These are phyloP conservation scores for Solenodon paradoxus DNA, from an alignment of 2,113 vertebrate genomes.

Conservation along the genomic window DNA sequence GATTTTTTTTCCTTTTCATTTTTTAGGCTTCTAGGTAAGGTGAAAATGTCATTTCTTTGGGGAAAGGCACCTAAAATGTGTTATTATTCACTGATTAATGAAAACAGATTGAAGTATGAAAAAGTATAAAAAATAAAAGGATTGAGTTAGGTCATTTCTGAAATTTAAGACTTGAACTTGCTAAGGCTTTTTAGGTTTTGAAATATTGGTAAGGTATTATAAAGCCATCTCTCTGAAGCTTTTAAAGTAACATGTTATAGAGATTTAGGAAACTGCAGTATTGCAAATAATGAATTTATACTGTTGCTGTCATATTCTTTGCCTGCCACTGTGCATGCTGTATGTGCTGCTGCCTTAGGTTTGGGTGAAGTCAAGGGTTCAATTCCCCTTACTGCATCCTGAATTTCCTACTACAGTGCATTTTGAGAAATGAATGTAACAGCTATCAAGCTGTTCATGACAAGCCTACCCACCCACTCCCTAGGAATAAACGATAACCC, in stretches of 20 bases:
- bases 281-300: neutral
- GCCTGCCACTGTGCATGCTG: neutral
- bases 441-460: neutral
- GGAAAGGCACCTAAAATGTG: neutral
- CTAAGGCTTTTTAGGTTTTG: neutral
- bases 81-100: neutral
- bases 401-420: neutral
- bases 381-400: neutral
- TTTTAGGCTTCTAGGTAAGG: conserved; percentile 53
- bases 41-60: conserved; percentile 35
- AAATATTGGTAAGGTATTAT: neutral
- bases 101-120: neutral
- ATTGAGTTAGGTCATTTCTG: neutral
- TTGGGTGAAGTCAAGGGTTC: neutral
- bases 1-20: conserved; percentile 47
- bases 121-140: neutral
- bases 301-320: neutral
- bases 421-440: neutral
- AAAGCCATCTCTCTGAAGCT: neutral
- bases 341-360: neutral
- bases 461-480: neutral
- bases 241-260: neutral
- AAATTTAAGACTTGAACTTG: neutral
- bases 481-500: neutral
- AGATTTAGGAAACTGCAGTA: neutral